Conservation (phyloP, 2,113 vertebrate genomes). For the Catagonus wagneri region DNA sequence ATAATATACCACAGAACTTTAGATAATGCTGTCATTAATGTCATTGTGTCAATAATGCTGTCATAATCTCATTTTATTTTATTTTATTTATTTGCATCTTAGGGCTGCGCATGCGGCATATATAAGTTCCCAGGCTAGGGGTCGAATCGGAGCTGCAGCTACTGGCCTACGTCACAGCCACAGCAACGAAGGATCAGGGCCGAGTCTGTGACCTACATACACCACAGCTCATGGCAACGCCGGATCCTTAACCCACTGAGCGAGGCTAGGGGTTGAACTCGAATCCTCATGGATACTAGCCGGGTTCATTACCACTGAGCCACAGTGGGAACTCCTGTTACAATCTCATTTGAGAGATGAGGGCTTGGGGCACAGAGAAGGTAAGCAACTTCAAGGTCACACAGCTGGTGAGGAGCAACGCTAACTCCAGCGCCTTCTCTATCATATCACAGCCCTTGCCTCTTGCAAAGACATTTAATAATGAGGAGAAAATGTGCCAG, state of each 20-base stretch:
- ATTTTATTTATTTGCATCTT: too few species aligned
- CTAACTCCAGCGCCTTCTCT: background rate
- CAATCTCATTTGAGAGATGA: background rate
- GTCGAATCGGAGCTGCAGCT: too few species aligned
- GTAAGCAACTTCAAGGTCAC: background rate
- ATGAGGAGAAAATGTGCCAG: background rate
- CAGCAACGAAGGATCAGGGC: too few species aligned
- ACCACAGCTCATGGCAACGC: too few species aligned
- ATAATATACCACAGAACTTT: background rate
- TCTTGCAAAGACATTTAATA: slow-evolving; percentile 27
- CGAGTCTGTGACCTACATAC: too few species aligned
- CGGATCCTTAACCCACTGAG: too few species aligned
- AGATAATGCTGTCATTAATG: background rate
- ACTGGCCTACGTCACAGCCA: too few species aligned
- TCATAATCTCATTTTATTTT: background rate
- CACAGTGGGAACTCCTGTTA: background rate
- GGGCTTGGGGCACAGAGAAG: background rate
- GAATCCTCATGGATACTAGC: too few species aligned
- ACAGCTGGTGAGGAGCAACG: background rate
- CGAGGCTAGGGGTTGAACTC: too few species aligned
- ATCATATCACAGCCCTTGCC: background rate
- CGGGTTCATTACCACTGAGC: too few species aligned
- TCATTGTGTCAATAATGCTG: background rate
- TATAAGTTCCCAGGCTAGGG: too few species aligned
- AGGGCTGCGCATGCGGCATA: too few species aligned